Base-by-base conservation (phyloP, 2,888 invertebrate genomes). In the Euphydryas editha region DNA sequence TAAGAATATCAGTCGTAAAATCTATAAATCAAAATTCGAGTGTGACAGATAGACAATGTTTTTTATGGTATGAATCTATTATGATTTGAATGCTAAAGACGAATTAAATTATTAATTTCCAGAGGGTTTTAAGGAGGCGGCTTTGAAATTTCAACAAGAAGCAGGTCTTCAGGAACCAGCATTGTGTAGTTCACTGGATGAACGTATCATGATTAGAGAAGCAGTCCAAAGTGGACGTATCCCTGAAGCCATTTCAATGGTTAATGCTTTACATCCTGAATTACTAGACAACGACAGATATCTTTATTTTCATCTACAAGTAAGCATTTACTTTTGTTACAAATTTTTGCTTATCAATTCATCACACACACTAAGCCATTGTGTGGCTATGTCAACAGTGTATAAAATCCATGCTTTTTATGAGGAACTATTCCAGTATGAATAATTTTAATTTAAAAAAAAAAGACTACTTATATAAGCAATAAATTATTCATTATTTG, bases 61-160 rank as follows among this genome's bases (percentile, higher is more conserved):
- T 39, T 39, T 39, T 39, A 11, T 30, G 39, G 39, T 11, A 11
- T 39, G 4, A 39, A 39, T 39, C 39, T 39, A 11, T 39, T 39
- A 1, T 39, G 44, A 18, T 54, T 44, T 51, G 36, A 59, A n/a
- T 20, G 2, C 18, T 10, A n/a, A 37, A 17, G 1, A 17, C n/a
- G 4, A 36, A 11, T 17, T 15, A 30, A 30, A 36, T 6, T 15
- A 24, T n/a, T 24, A 51, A 36, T 2, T 84, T 90, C 8, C 81
- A 97, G 98, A 98, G 89, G 98, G 98, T 7, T 98, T 98, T 79
- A 97, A 99, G 88, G 99, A 99, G 85, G 99, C 99, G 4, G 99
- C 99, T 0, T 96, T 99, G 77, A 99, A 98, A 84, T 99, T 99
- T 85, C 97, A 98, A 85, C 95, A 97, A 78, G 99, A 99, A 87